These are phyloP conservation scores for Leptopilina myrica DNA, from an alignment of 2,888 invertebrate genomes.

Conservation along the genomic window DNA sequence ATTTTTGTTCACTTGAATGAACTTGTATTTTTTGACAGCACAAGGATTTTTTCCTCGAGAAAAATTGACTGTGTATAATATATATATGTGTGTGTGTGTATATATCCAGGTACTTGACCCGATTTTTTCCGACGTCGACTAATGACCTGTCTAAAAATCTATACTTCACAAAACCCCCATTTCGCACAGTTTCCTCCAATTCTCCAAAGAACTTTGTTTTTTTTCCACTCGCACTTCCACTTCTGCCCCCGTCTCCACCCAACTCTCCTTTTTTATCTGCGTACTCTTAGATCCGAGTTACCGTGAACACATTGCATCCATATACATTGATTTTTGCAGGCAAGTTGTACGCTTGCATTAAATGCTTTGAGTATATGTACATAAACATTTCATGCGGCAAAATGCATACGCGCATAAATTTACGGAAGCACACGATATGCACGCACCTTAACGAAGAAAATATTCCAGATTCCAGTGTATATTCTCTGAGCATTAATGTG, in stretches of 20 bases:
- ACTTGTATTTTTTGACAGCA: constrained; percentile 9
- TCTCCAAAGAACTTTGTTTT: neutral
- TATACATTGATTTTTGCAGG: too few relatives aligned
- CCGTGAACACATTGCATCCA: constrained; percentile 55
- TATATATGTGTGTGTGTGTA: too few relatives aligned
- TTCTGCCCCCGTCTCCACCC: too few relatives aligned
- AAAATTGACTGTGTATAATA: neutral
- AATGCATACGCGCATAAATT: constrained; percentile 52
- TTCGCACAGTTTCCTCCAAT: neutral
- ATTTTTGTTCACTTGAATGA: constrained; percentile 17
- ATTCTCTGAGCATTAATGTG: neutral
- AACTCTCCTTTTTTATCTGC: constrained; percentile 44
- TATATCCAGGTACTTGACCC: constrained; percentile 47
- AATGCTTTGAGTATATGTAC: constrained; percentile 32
- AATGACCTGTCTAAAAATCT: constrained; percentile 45
- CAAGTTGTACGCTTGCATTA: neutral
- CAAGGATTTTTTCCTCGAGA: neutral
- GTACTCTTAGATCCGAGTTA: constrained; percentile 57
- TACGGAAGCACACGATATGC: constrained; percentile 45
- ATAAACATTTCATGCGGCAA: constrained; percentile 37
- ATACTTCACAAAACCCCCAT: neutral
- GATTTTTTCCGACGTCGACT: constrained; percentile 45
- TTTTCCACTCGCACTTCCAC: too few relatives aligned
- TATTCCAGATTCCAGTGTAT: constrained; percentile 44
- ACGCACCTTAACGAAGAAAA: constrained; percentile 48